phyloP scores from a whole-genome alignment of 35 echinoderm and acorn worm species.

The Lytechinus variegatus region DNA sequence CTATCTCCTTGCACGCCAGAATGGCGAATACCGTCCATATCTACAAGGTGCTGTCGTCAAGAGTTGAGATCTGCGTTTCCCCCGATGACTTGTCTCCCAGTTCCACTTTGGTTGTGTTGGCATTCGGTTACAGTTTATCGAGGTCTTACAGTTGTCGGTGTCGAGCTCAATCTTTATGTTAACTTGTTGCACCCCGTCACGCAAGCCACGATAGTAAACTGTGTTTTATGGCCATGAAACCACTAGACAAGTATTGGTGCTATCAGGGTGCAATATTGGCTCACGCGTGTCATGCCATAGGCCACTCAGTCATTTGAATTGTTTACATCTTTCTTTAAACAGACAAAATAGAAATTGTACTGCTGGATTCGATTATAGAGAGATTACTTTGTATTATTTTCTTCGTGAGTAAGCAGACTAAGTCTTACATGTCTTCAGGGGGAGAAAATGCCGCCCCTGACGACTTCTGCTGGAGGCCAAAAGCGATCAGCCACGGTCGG shows the following conservation, averaged over 20 bases:
- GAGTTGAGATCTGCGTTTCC: constrained; percentile 23
- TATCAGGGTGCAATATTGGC: background rate
- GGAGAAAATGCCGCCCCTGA: constrained; percentile 48
- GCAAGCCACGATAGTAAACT: background rate
- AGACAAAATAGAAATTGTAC: background rate
- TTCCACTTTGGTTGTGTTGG: constrained; percentile 39
- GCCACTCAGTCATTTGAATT: background rate
- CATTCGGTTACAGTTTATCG: constrained; percentile 54
- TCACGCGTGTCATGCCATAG: constrained; percentile 7
- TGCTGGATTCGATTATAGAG: background rate
- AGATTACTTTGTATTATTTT: background rate
- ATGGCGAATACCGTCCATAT: background rate
- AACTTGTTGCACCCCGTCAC: background rate
- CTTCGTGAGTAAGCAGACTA: background rate
- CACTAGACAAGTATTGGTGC: background rate
- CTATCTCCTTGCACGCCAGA: constrained; percentile 28
- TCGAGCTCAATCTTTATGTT: background rate
- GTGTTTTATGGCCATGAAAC: constrained; percentile 2
- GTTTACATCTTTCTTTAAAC: background rate
- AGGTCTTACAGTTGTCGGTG: constrained; percentile 36
- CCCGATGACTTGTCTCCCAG: constrained; percentile 50
- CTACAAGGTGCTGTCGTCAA: constrained; percentile 41
- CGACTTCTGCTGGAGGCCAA: constrained; percentile 49
- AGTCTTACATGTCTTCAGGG: background rate
- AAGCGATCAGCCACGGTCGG: constrained; percentile 51